Evolutionary conservation across 35 echinoderm and acorn worm genomes (phyloP).

Genomic region (Ophiothrix spiculata): DNA sequence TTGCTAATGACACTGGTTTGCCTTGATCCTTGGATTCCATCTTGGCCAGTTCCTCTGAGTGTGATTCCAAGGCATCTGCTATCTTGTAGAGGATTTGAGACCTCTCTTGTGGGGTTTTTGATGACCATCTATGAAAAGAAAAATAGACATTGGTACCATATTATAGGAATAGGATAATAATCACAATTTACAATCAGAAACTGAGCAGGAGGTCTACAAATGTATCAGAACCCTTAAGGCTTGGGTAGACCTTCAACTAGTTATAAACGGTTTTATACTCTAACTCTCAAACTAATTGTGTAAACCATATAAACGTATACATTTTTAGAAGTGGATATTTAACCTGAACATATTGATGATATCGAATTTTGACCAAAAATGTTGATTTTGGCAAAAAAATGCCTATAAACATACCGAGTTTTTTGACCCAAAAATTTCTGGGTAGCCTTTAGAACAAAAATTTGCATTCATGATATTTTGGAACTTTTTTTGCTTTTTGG

Average conservation of each 20-base stretch:
- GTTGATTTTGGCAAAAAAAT: too few relatives aligned
- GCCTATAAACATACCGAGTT: not conserved
- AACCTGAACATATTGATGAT: too few relatives aligned
- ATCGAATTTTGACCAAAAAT: too few relatives aligned
- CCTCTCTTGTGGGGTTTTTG: slow-evolving; percentile 43
- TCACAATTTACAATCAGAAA: not conserved
- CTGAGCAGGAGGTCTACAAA: not conserved
- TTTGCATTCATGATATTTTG: too few relatives aligned
- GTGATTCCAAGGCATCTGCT: slow-evolving; percentile 74
- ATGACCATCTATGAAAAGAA: slow-evolving; percentile 65
- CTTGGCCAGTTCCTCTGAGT: slow-evolving; percentile 64
- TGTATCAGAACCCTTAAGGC: not conserved
- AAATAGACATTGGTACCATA: not conserved
- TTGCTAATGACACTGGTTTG: slow-evolving; percentile 90
- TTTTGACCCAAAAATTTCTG: not conserved
- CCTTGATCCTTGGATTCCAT: slow-evolving; percentile 87
- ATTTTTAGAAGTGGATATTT: too few relatives aligned
- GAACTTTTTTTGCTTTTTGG: too few relatives aligned
- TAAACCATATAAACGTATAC: too few relatives aligned
- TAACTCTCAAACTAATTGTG: too few relatives aligned
- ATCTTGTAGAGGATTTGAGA: slow-evolving; percentile 67
- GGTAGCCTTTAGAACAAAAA: not conserved
- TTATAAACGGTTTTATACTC: too few relatives aligned
- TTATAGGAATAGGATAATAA: not conserved
- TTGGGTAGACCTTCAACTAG: too few relatives aligned